Percentiles rank a stretch among this genome's conserved stretches.
These are phyloP conservation scores for Antrozous pallidus DNA, from an alignment of 2,797 vertebrate species.

Conservation along the genomic window DNA sequence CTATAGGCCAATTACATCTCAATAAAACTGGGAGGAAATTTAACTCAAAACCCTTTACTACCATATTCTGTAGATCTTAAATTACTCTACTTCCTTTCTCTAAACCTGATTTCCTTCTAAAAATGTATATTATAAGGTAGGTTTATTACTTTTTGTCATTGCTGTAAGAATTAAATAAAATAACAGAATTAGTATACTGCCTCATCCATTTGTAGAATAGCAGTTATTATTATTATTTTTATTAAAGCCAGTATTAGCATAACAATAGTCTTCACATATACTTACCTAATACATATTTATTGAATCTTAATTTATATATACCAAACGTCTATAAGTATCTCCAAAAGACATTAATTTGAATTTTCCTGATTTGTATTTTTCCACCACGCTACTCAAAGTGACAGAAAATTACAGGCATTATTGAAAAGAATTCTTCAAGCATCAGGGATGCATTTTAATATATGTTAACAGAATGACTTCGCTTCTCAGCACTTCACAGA, in stretches of 20 bases:
- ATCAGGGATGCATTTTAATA: conserved; percentile 51
- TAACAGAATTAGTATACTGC: not conserved
- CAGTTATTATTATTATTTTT: not conserved
- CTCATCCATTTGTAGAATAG: not conserved
- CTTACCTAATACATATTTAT: conserved; percentile 1
- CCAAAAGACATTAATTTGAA: not conserved
- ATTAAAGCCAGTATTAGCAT: not conserved
- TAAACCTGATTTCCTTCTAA: not conserved
- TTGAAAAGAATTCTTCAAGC: conserved; percentile 61
- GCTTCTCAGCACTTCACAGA: conserved; percentile 45
- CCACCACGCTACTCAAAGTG: not conserved
- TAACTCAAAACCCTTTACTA: not conserved
- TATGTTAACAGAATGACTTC: conserved; percentile 52
- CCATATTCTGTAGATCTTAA: not conserved
- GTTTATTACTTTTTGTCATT: not conserved
- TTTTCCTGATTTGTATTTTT: conserved; percentile 53
- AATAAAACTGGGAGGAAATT: not conserved
- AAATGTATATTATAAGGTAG: not conserved
- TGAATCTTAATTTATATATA: not conserved
- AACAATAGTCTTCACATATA: not conserved
- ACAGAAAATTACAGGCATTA: conserved; percentile 51
- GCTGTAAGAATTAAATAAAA: not conserved
- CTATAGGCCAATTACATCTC: not conserved
- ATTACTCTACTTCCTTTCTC: not conserved
- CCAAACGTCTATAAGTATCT: not conserved